Percentiles rank a stretch among this genome's conserved stretches.
phyloP scores from a whole-genome alignment of 2,113 vertebrate genomes.

The Piprites chloris region DNA sequence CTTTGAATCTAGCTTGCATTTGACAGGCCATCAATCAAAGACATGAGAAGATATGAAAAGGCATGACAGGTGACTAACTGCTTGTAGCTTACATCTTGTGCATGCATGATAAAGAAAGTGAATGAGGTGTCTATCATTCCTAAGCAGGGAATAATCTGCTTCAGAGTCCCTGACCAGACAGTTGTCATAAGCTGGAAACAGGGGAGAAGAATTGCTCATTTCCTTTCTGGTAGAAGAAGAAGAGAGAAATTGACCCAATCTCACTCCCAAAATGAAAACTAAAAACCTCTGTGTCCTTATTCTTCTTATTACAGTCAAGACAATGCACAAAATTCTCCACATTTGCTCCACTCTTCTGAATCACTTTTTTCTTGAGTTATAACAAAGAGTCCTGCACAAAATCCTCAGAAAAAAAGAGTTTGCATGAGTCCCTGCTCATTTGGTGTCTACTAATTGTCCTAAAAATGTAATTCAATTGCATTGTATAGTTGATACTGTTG shows the following conservation, averaged over 20 bases:
- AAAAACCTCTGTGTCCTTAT: background rate
- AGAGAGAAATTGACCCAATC: background rate
- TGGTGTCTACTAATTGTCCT: background rate
- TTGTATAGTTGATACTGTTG: background rate
- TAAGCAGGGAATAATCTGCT: background rate
- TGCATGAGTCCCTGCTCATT: background rate
- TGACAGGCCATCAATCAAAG: conserved; percentile 37
- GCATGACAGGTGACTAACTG: background rate
- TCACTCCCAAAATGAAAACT: background rate
- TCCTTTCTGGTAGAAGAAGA: background rate
- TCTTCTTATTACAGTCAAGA: background rate
- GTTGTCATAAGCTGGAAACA: background rate
- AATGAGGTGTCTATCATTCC: background rate
- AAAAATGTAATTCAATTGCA: background rate
- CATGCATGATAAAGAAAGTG: background rate
- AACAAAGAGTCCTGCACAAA: background rate
- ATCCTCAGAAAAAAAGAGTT: background rate
- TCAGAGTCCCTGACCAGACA: background rate
- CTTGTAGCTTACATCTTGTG: background rate
- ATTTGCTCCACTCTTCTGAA: background rate
- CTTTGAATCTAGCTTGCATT: conserved; percentile 28
- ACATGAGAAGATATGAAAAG: background rate
- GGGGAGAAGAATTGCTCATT: background rate
- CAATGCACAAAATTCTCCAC: background rate
- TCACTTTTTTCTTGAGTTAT: background rate